phyloP scores from a whole-genome alignment of 2,888 invertebrate species.

The Chaetogeoica ovagalla region DNA sequence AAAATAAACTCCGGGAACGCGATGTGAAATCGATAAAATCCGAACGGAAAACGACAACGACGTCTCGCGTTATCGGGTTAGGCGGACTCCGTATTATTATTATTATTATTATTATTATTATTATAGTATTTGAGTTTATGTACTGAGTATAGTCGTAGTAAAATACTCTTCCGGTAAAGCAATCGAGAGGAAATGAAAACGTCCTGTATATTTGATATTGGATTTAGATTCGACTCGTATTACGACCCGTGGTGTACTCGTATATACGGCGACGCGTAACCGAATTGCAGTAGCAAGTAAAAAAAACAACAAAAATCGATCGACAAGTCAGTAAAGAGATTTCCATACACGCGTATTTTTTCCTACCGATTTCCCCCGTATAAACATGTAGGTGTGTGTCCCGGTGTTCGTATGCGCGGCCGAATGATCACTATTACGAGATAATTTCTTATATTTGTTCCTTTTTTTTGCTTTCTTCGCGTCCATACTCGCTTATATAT shows the following conservation, averaged over 20 bases:
- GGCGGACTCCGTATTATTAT: not conserved
- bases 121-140: no score
- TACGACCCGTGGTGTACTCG: not conserved
- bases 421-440: no score
- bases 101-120: no score
- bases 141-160: not conserved
- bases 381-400: no score
- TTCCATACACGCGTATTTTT: no score
- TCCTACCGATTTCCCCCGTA: no score
- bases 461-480: no score
- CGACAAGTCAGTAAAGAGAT: no score
- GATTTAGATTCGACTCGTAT: slow-evolving; percentile 17
- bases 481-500: no score
- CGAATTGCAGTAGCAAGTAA: not conserved
- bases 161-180: slow-evolving; percentile 27
- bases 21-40: slow-evolving; percentile 39
- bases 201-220: slow-evolving; percentile 31
- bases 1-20: slow-evolving; percentile 16
- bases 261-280: not conserved
- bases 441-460: no score
- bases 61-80: slow-evolving; percentile 26
- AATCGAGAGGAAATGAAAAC: slow-evolving; percentile 39
- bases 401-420: no score
- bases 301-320: no score
- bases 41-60: slow-evolving; percentile 35